Conservation (phyloP, 2,888 invertebrate genomes). For the Morpho deidamia region DNA sequence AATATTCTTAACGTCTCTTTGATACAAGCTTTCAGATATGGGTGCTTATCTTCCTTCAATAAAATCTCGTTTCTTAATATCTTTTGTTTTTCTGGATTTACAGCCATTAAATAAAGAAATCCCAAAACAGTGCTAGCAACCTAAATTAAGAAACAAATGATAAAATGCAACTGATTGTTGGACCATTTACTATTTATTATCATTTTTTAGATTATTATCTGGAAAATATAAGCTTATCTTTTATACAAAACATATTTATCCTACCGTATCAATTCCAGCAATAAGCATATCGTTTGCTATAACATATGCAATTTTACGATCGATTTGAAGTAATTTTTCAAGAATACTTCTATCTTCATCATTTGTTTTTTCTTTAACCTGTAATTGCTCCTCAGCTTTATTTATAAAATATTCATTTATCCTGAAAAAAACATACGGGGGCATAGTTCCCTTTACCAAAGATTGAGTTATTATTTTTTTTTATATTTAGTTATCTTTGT, state of each 20-base stretch:
- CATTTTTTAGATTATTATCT: too few relatives aligned
- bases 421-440: conserved; percentile 9
- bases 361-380: conserved; percentile 31
- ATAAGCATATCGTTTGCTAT: conserved; percentile 83
- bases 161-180: too few relatives aligned
- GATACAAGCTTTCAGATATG: conserved; percentile 83
- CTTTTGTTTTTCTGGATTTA: conserved; percentile 80
- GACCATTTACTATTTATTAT: too few relatives aligned
- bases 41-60: conserved; percentile 45
- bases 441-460: too few relatives aligned
- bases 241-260: background rate
- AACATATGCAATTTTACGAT: conserved; percentile 76
- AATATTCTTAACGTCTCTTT: conserved; percentile 83
- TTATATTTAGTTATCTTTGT: too few relatives aligned
- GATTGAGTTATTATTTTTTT: too few relatives aligned
- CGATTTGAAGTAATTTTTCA: conserved; percentile 77
- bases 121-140: conserved; percentile 76
- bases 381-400: conserved; percentile 37
- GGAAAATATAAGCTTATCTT: too few relatives aligned
- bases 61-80: conserved; percentile 78
- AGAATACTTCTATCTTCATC: conserved; percentile 72
- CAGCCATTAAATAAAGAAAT: conserved; percentile 80
- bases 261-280: conserved; percentile 21
- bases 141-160: conserved; percentile 39
- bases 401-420: conserved; percentile 38